Evolutionary conservation across 37 sponge, comb jelly and placozoan genomes (phyloP), one percentile per base, ranked within the genome.

Genomic region (Oscarella lobularis): DNA sequence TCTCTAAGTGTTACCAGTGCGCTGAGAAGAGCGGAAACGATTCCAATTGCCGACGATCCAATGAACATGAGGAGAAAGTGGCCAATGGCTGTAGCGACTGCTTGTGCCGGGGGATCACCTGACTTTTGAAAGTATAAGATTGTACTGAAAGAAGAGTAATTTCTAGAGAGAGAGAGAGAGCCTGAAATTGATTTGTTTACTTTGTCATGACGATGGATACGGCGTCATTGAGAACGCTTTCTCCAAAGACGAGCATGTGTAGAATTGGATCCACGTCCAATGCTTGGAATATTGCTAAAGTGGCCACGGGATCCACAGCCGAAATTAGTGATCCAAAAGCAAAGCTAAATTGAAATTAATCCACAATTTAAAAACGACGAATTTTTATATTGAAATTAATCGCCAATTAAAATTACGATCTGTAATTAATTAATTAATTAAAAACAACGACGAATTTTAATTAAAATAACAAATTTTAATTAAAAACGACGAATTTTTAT

Each of bases 231-330:
- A 95, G 85, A 29, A 95, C 96, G 66, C 91, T 90, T 79, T 95
- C 96, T 32, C 96, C 96, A 88, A 95, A 95, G 72, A 95, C 96
- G 40, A 95, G 80, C 96, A 95, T 95, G 79, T 91, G 85, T 33
- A 95, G 83, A 2, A 85, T 90, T 2, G 96, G 96, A 74, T 84
- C 81, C 33, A 95, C 92, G 41, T 95, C 87, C 54, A 95, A 71
- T 6, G 96, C 96, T 65, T 91, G 92, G 77, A 95, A 95, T 40
- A 95, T 87, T 73, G 96, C 96, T 30, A 95, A 83, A 9, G 96
- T 95, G 9, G 96, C 96, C 71, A 95, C 96, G 0, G 96, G 96
- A 60, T 95, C 96, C 37, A 95, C 96, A 4, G 96, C 96, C 14
- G 96, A 95, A 35, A 95, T 95, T 31, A 95, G 83, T 2, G 92